phyloP scores from a whole-genome alignment of 64 coral and sea anemone species.

The Platygyra sinensis region DNA sequence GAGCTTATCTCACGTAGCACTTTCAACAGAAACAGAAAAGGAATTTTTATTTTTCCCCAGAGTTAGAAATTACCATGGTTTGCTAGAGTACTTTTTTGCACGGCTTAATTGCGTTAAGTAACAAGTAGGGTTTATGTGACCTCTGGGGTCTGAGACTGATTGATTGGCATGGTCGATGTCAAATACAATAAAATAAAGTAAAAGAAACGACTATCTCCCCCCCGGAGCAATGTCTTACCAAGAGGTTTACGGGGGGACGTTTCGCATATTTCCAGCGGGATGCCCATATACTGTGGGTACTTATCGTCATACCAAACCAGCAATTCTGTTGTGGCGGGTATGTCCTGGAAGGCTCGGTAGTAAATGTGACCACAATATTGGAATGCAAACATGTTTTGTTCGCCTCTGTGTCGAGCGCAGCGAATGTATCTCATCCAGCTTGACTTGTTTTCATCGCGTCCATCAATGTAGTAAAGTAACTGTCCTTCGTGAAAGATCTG shows the following conservation, averaged over 20 bases:
- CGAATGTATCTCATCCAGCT: slow-evolving; percentile 72
- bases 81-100: too few species aligned
- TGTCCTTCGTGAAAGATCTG: slow-evolving; percentile 68
- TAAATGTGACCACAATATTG: slow-evolving; percentile 63
- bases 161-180: too few species aligned
- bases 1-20: too few species aligned
- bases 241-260: not conserved
- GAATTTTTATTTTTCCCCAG: too few species aligned
- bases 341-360: slow-evolving; percentile 52
- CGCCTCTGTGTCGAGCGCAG: slow-evolving; percentile 24
- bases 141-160: too few species aligned
- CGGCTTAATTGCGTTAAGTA: too few species aligned
- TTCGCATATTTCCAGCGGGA: slow-evolving; percentile 62
- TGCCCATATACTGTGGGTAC: slow-evolving; percentile 68
- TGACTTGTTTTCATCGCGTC: slow-evolving; percentile 51
- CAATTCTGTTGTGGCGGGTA: slow-evolving; percentile 37
- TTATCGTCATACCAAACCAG: slow-evolving; percentile 70
- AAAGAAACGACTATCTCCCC: too few species aligned
- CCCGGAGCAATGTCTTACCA: not conserved
- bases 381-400: slow-evolving; percentile 67
- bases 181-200: too few species aligned
- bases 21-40: too few species aligned
- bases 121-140: too few species aligned
- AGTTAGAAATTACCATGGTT: too few species aligned
- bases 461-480: slow-evolving; percentile 56